Percentiles rank a stretch among this genome's conserved stretches.
phyloP scores from a whole-genome alignment of 2,113 vertebrate species.

The Clarias batrachus region DNA sequence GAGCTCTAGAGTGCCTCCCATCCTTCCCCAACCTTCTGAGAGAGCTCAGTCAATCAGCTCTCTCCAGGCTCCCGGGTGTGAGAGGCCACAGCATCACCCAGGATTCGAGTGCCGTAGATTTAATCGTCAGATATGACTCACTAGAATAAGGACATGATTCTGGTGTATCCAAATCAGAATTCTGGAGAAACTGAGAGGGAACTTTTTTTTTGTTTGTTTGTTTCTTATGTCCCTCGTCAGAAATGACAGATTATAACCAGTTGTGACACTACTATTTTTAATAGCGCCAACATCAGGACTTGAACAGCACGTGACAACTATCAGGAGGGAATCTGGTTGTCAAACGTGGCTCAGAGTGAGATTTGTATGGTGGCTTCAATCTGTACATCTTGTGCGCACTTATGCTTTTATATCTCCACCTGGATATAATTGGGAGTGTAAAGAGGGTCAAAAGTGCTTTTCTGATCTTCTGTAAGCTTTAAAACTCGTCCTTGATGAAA shows the following conservation, averaged over 20 bases:
- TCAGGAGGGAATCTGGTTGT: background rate
- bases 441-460: background rate
- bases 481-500: background rate
- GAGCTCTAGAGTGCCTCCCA: too few species aligned
- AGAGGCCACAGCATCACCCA: too few species aligned
- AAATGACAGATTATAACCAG: background rate
- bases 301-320: background rate
- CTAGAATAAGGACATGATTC: background rate
- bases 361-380: background rate
- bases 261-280: background rate
- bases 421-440: background rate
- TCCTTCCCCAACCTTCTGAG: too few species aligned
- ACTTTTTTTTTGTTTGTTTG: background rate
- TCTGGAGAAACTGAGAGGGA: background rate
- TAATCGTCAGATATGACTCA: background rate
- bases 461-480: background rate
- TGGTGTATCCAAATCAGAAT: background rate
- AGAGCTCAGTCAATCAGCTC: too few species aligned
- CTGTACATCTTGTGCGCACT: background rate
- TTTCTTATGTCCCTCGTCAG: background rate
- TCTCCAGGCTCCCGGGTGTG: too few species aligned
- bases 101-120: background rate
- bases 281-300: background rate
- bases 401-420: background rate
- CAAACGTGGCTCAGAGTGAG: background rate